A percentile compares a stretch with the other conserved stretches of the same genome.
Evolutionary conservation across 23 tunicate species (phyloP).

Genomic region (Oikopleura dioica): DNA sequence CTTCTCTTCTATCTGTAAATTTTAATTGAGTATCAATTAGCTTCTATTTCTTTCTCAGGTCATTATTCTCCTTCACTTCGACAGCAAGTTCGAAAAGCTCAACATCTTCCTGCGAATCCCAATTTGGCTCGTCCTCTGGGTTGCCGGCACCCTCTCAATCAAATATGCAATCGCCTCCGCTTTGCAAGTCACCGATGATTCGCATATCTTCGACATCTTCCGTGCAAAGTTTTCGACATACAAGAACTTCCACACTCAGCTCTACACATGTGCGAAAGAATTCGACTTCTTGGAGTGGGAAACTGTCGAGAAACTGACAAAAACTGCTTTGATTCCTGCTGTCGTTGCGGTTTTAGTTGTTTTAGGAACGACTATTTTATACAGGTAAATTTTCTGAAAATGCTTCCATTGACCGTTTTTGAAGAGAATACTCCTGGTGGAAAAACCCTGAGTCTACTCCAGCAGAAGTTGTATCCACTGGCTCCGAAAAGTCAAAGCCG

Average conservation of each 20-base stretch:
- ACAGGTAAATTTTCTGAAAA: too few species aligned
- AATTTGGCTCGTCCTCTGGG: not conserved
- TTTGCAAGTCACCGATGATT: slow-evolving; percentile 35
- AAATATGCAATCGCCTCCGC: not conserved
- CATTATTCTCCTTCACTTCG: not conserved
- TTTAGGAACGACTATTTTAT: too few species aligned
- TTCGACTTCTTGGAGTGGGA: slow-evolving; percentile 77
- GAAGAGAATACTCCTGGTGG: not conserved
- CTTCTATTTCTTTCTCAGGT: not conserved
- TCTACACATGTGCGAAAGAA: slow-evolving; percentile 99
- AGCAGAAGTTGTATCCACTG: not conserved
- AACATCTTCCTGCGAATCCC: not conserved
- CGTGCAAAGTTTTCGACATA: slow-evolving; percentile 70
- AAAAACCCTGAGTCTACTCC: not conserved
- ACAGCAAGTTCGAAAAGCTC: not conserved
- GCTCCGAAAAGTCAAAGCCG: slow-evolving; percentile 23
- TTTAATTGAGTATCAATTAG: not conserved
- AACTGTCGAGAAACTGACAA: slow-evolving; percentile 34
- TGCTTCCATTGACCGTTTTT: not conserved
- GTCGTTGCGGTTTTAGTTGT: slow-evolving; percentile 20
- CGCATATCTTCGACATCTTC: slow-evolving; percentile 94
- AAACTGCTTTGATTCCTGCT: slow-evolving; percentile 53
- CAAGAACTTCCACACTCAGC: slow-evolving; percentile 89
- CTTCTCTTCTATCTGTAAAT: slow-evolving; percentile 28
- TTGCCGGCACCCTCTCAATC: not conserved